phyloP scores from a whole-genome alignment of 2,888 invertebrate species.

The Synergus umbraculus region DNA sequence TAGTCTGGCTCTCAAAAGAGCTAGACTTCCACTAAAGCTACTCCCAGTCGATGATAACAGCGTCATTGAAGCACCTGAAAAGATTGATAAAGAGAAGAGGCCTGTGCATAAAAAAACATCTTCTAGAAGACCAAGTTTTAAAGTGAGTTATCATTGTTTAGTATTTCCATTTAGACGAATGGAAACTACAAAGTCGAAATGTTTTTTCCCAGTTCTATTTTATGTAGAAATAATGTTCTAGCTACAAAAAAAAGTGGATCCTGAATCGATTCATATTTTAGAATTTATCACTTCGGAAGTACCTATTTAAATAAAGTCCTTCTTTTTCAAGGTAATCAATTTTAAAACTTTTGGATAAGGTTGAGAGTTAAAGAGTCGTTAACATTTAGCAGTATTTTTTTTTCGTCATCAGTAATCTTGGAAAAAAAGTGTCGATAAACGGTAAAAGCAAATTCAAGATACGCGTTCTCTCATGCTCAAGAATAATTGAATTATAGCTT shows the following conservation, averaged over 20 bases:
- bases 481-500: slow-evolving; percentile 24
- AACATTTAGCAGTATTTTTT: background rate
- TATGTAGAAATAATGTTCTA: background rate
- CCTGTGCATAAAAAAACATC: slow-evolving; percentile 48
- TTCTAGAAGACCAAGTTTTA: slow-evolving; percentile 60
- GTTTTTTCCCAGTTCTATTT: too few relatives aligned
- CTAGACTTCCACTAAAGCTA: slow-evolving; percentile 68
- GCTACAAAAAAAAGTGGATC: too few relatives aligned
- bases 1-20: slow-evolving; percentile 69
- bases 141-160: slow-evolving; percentile 51
- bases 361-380: background rate
- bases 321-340: background rate
- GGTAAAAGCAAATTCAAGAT: slow-evolving; percentile 12
- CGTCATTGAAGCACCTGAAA: slow-evolving; percentile 39
- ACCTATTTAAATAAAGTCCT: background rate
- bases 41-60: slow-evolving; percentile 62
- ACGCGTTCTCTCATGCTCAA: background rate
- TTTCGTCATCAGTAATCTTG: background rate
- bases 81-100: slow-evolving; percentile 48
- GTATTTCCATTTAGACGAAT: too few relatives aligned
- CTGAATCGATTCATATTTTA: background rate
- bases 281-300: background rate
- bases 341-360: background rate
- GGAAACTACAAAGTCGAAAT: too few relatives aligned
- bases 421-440: slow-evolving; percentile 7